phyloP scores from a whole-genome alignment of 1,140 invertebrate species.

The Conus ventricosus region DNA sequence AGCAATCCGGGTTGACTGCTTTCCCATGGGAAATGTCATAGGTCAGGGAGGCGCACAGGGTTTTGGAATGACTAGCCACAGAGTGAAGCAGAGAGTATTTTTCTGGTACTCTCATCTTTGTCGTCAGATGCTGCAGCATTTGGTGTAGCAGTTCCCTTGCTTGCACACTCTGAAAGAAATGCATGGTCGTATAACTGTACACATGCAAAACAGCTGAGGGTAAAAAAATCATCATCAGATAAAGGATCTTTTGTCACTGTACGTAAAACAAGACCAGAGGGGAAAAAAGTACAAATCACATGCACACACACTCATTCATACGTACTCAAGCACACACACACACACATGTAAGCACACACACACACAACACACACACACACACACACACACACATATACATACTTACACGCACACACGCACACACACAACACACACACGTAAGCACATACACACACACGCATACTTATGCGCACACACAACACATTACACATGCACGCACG shows the following conservation, averaged over 20 bases:
- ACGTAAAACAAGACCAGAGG: too few relatives aligned
- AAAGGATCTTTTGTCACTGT: too few relatives aligned
- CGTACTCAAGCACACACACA: too few relatives aligned
- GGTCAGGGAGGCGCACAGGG: background rate
- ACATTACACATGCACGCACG: background rate
- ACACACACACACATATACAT: too few relatives aligned
- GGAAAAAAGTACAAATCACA: too few relatives aligned
- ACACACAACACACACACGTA: too few relatives aligned
- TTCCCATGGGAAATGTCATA: background rate
- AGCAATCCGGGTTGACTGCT: slow-evolving; percentile 23
- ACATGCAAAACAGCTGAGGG: too few relatives aligned
- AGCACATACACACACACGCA: background rate
- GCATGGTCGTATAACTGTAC: too few relatives aligned
- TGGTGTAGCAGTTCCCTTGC: slow-evolving; percentile 13
- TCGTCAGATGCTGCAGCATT: slow-evolving; percentile 30
- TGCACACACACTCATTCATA: too few relatives aligned
- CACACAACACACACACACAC: background rate
- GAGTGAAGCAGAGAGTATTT: slow-evolving; percentile 16
- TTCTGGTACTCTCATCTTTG: slow-evolving; percentile 25
- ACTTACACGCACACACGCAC: too few relatives aligned
- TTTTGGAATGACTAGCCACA: background rate
- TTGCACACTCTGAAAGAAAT: slow-evolving; percentile 14
- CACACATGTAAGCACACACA: too few relatives aligned
- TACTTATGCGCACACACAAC: background rate
- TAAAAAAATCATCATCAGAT: too few relatives aligned